Conservation (phyloP, 1,140 invertebrate genomes). For the Panagrolaimus sp. region DNA sequence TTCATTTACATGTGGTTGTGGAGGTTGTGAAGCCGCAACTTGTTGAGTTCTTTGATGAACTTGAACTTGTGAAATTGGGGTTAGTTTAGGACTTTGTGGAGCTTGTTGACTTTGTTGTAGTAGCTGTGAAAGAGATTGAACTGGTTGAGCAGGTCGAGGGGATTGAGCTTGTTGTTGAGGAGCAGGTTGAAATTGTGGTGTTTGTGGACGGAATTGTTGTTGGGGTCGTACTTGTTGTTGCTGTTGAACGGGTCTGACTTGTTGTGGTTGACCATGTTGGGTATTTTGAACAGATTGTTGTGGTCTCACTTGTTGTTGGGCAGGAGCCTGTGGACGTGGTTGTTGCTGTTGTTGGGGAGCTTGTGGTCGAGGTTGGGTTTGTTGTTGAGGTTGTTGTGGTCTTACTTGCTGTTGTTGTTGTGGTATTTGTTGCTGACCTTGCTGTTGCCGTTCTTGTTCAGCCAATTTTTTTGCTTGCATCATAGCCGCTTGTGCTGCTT, state of each 20-base stretch:
- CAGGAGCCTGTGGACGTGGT: too few relatives aligned
- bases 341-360: too few relatives aligned
- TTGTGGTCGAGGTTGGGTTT: too few relatives aligned
- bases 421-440: neutral
- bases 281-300: constrained; percentile 19
- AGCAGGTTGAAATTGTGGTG: neutral
- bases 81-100: neutral
- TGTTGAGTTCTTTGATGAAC: constrained; percentile 13
- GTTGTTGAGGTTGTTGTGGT: neutral
- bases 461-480: constrained; percentile 4
- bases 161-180: too few relatives aligned
- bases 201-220: neutral
- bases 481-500: neutral
- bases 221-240: constrained; percentile 12
- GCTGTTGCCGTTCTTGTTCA: neutral
- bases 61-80: constrained; percentile 2
- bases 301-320: constrained; percentile 9
- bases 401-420: constrained; percentile 13
- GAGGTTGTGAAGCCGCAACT: too few relatives aligned
- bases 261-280: neutral
- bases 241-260: constrained; percentile 10
- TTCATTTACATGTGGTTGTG: too few relatives aligned
- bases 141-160: neutral
- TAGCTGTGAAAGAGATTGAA: neutral
- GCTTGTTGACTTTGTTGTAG: neutral